Evolutionary conservation across 2,113 vertebrate genomes (phyloP).

Genomic region (Sterrhoptilus dennistouni): DNA sequence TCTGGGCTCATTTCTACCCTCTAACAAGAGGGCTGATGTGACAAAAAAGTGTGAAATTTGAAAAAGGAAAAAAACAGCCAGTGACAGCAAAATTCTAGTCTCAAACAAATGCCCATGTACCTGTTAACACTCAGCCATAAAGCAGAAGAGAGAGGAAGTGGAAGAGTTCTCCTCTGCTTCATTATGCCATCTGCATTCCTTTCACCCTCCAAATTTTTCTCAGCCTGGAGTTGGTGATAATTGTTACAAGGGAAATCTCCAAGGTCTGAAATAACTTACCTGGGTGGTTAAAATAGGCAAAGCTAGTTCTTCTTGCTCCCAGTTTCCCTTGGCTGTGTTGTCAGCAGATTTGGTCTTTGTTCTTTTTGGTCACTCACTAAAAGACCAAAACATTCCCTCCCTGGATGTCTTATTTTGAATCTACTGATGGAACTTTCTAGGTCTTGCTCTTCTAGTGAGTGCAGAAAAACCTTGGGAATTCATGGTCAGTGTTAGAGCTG

Average conservation of each 20-base stretch:
- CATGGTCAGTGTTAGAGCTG: neutral
- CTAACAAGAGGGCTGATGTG: neutral
- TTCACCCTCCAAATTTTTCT: neutral
- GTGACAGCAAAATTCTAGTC: neutral
- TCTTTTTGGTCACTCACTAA: neutral
- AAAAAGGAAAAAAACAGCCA: neutral
- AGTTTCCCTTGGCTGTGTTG: neutral
- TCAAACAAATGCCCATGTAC: rapidly evolving
- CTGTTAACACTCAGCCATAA: neutral
- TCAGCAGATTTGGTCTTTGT: neutral
- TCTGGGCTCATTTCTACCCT: neutral
- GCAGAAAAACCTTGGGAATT: neutral
- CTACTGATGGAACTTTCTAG: neutral
- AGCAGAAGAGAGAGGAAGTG: neutral
- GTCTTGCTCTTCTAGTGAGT: neutral
- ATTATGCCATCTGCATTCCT: neutral
- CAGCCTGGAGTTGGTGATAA: neutral
- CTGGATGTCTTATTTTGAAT: neutral
- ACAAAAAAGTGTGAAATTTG: neutral
- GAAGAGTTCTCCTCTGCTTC: neutral
- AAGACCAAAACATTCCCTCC: neutral
- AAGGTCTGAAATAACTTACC: neutral
- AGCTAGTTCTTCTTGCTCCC: neutral
- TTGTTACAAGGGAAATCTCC: neutral
- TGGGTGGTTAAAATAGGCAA: neutral